Evolutionary conservation across 1,140 invertebrate species (phyloP), one percentile per base, ranked within the genome.

Genomic region (Psix sp.): DNA sequence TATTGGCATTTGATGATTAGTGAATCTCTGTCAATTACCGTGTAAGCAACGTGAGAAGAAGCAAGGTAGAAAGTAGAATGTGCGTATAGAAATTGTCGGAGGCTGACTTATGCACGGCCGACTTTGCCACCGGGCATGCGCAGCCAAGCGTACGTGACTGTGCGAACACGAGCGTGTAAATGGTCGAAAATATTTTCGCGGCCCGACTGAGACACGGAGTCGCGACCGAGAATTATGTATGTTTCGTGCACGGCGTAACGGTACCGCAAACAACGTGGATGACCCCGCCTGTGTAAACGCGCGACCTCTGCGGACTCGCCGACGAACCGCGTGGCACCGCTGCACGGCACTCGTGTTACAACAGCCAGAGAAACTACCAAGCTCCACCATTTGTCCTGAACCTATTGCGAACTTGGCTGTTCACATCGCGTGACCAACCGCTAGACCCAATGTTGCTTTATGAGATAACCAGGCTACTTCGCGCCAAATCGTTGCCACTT

Each of bases 271-370:
- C 81, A 83, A 78, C 60, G 76, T 42, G 74, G 74, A 81, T 87
- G 85, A 86, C 84, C 84, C 83, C 79, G 82, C 80, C 81, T 84
- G 82, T 82, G 84, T 84, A 83, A 84, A 84, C 80, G 82, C 80
- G 77, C 82, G 84, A 87, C 84, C 85, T 86, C 84, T 65, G 71
- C 67, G 75, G 62, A 74, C 78, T 80, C 77, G 57, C 35, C 52
- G 52, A 65, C 70, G 67, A 63, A 73, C 65, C 75, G 65, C 57
- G 57, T 15, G 39, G 38, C 26, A 17, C 45, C 48, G 40, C 35
- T 48, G 57, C 71, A 74, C 71, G 66, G 72, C 74, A 77, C 71
- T 56, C 68, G 38, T 74, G 71, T 74, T 72, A 51, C 52, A 66
- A 74, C 76, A 66, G n/a, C 45, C 10, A 14, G 33, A 60, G 57